Evolutionary conservation across 2,113 vertebrate genomes (phyloP).

Genomic region (Myxocyprinus asiaticus): DNA sequence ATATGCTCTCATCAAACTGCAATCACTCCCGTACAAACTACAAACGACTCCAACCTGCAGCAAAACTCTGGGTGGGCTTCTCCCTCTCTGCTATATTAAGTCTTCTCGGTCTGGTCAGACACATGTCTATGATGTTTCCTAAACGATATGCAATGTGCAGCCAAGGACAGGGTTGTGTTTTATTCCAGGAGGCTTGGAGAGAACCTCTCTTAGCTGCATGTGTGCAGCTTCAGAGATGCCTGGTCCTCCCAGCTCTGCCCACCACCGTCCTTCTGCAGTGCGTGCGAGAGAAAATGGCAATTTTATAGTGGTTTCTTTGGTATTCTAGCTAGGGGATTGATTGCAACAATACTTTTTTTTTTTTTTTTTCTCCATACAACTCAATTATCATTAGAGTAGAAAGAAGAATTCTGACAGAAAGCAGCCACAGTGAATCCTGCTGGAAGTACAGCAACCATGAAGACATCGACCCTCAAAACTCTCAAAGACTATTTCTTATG

Average conservation of each 20-base stretch:
- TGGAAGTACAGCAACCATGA: slow-evolving; percentile 26
- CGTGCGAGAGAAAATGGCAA: slow-evolving; percentile 72
- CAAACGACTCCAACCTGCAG: slow-evolving; percentile 61
- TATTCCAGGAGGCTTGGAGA: neutral
- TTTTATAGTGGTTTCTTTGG: slow-evolving; percentile 73
- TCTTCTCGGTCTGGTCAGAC: slow-evolving; percentile 67
- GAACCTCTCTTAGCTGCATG: slow-evolving; percentile 66
- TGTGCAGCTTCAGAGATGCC: slow-evolving; percentile 17
- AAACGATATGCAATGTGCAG: slow-evolving; percentile 64
- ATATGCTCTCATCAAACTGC: slow-evolving; percentile 69
- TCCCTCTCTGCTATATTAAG: slow-evolving; percentile 60
- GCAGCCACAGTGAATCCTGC: slow-evolving; percentile 22
- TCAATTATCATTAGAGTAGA: slow-evolving; percentile 53
- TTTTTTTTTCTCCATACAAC: slow-evolving; percentile 45
- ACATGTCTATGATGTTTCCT: slow-evolving; percentile 48
- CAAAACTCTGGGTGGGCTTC: slow-evolving; percentile 60
- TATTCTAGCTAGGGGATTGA: slow-evolving; percentile 44
- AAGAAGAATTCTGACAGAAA: slow-evolving; percentile 34
- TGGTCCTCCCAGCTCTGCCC: neutral
- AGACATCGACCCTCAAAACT: neutral
- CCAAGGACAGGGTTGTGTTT: slow-evolving; percentile 76
- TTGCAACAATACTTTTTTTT: slow-evolving; percentile 23
- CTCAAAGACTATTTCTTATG: neutral
- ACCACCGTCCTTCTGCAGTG: slow-evolving; percentile 50
- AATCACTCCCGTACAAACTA: slow-evolving; percentile 69